Base-by-base conservation (phyloP, 2,888 invertebrate species). In the Torymus aiolomorphi region DNA sequence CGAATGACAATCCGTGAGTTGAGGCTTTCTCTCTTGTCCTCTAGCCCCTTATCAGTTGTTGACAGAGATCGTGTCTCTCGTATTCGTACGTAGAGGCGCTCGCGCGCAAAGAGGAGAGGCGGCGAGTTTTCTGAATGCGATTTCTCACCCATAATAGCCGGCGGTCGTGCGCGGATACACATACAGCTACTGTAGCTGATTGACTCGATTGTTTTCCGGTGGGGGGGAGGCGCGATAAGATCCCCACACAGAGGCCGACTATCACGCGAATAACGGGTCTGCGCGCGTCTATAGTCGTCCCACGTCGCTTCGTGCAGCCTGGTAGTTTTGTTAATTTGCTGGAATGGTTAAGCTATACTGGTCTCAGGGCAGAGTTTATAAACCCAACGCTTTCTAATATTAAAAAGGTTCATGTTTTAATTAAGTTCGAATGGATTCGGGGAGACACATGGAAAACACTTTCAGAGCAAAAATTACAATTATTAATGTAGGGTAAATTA, bases 191-290 rank as follows among this genome's bases (percentile, higher is more conserved):
- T 74, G 79, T 70, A 20, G 63, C 63, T 79, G 79, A 79, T 79
- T 75, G 74, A 24, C 31, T 66, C 74, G 65, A 79, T 79, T 79
- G 79, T 79, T 79, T 79, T 79, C 65, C 74, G n/a, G n/a, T n/a
- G 52, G 66, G 18, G 67, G 72, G 66, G 62, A 73, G 78, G 51
- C 20, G 59, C 59, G 65, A 71, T 71, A 65, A 77, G 77, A 72
- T 63, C 76, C 18, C 66, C 20, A 24, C 24, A 24, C 24, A 24
- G 56, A 56, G 59, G 59, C 66, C 57, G 5, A 24, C 24, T 24
- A 24, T 24, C 51, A 59, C 57, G 24, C 59, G 24, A 24, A n/a
- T 65, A 66, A 63, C 65, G 52, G 14, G 24, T 24, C 24, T 24
- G 24, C 24, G 24, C 24, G 24, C 24, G 24, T 3, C 2, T 3